Conservation (phyloP, 2,888 invertebrate species). For the Drosophila atripex region DNA sequence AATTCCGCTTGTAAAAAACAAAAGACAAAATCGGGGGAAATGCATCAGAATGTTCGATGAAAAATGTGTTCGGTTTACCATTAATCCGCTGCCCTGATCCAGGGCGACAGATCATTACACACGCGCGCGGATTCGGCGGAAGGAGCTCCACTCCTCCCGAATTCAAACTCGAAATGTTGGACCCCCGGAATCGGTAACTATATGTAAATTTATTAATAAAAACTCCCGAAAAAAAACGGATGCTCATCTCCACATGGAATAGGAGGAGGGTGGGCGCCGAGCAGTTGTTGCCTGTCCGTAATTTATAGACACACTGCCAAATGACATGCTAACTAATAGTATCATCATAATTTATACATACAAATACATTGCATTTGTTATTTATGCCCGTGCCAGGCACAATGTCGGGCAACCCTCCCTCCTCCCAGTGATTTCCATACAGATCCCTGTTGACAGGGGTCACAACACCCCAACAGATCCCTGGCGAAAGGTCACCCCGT, state of each 20-base stretch:
- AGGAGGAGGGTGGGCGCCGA: not conserved
- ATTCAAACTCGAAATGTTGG: not conserved
- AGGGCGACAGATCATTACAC: constrained; percentile 80
- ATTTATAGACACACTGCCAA: constrained; percentile 79
- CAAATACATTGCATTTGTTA: constrained; percentile 64
- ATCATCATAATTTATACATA: constrained; percentile 80
- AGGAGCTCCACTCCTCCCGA: constrained; percentile 7
- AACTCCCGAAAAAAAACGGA: constrained; percentile 50
- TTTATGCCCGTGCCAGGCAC: constrained; percentile 57
- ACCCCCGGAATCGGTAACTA: constrained; percentile 21
- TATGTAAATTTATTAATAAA: constrained; percentile 77
- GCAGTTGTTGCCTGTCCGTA: constrained; percentile 71
- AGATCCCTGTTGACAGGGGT: constrained; percentile 70
- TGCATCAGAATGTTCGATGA: constrained; percentile 65
- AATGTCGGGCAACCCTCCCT: constrained; percentile 8
- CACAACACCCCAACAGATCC: constrained; percentile 61
- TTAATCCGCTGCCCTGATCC: constrained; percentile 80
- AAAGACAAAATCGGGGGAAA: constrained; percentile 44
- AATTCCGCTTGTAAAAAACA: constrained; percentile 33
- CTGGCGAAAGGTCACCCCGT: constrained; percentile 47
- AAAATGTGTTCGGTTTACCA: constrained; percentile 80
- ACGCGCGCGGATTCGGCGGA: constrained; percentile 59
- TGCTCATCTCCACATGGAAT: constrained; percentile 20
- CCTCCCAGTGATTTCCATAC: constrained; percentile 8
- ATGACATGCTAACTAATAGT: constrained; percentile 81